Evolutionary conservation across 1,140 invertebrate species (phyloP).

Genomic region (Trialeurodes vaporariorum): DNA sequence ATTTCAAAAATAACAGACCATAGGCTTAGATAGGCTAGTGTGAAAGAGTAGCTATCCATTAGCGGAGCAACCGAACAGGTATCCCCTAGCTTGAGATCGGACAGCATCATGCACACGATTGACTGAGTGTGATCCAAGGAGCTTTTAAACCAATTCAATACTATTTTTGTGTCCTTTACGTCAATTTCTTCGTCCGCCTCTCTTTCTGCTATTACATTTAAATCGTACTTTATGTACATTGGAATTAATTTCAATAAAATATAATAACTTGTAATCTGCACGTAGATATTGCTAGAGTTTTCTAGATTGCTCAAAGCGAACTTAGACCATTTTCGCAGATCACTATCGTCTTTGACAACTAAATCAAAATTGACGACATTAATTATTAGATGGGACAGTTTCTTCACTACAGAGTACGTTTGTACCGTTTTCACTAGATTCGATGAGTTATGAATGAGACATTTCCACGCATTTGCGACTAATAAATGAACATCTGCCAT

Average conservation of each 20-base stretch:
- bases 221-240: background rate
- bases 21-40: slow-evolving; percentile 52
- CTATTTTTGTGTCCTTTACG: background rate
- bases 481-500: background rate
- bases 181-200: background rate
- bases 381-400: background rate
- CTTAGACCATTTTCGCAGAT: background rate
- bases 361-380: background rate
- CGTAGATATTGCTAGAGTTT: background rate
- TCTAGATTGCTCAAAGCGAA: background rate
- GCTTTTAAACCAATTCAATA: background rate
- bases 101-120: background rate
- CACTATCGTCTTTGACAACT: background rate
- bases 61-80: slow-evolving; percentile 45
- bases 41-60: slow-evolving; percentile 47
- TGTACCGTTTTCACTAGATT: background rate
- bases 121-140: background rate
- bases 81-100: slow-evolving; percentile 42
- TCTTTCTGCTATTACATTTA: background rate
- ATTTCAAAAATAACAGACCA: slow-evolving; percentile 62
- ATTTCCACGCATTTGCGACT: background rate
- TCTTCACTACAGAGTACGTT: background rate
- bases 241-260: background rate
- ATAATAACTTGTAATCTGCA: background rate
- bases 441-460: background rate